phyloP scores from a whole-genome alignment of 2,888 invertebrate species.

The Dynastes tityus region DNA sequence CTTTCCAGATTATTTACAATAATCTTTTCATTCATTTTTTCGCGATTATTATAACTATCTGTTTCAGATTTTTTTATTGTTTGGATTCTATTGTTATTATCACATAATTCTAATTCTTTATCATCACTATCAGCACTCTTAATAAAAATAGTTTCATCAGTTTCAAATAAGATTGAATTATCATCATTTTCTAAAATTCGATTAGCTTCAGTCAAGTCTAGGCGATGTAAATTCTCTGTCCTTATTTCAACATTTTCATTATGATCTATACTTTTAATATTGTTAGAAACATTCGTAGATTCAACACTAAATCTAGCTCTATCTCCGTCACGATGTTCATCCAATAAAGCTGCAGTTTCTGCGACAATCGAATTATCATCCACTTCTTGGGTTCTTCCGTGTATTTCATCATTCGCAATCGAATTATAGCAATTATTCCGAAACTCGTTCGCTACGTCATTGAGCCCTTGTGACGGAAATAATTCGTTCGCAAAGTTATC shows the following conservation, averaged over 20 bases:
- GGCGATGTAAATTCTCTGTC: too few relatives aligned
- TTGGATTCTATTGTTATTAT: constrained; percentile 11
- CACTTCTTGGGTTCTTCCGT: not conserved
- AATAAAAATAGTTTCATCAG: not conserved
- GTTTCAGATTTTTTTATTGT: not conserved
- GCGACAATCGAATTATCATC: constrained; percentile 22
- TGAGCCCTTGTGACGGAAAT: not conserved
- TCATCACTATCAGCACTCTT: not conserved
- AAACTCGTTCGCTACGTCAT: not conserved
- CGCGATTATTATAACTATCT: not conserved
- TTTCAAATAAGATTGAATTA: not conserved
- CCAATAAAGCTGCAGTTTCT: not conserved
- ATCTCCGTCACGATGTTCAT: constrained; percentile 1
- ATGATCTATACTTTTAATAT: not conserved
- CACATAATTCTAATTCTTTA: not conserved
- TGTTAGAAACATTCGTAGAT: not conserved
- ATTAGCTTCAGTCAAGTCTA: not conserved
- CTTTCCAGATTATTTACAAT: constrained; percentile 10
- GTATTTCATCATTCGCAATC: constrained; percentile 7
- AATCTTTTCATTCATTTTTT: not conserved
- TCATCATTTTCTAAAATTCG: not conserved
- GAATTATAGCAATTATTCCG: constrained; percentile 18
- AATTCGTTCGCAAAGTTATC: constrained; percentile 13
- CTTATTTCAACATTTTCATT: constrained; percentile 10
- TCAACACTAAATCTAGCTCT: not conserved